These are phyloP conservation scores for Xerus rutilus DNA, from an alignment of 2,797 vertebrate species.

Conservation along the genomic window DNA sequence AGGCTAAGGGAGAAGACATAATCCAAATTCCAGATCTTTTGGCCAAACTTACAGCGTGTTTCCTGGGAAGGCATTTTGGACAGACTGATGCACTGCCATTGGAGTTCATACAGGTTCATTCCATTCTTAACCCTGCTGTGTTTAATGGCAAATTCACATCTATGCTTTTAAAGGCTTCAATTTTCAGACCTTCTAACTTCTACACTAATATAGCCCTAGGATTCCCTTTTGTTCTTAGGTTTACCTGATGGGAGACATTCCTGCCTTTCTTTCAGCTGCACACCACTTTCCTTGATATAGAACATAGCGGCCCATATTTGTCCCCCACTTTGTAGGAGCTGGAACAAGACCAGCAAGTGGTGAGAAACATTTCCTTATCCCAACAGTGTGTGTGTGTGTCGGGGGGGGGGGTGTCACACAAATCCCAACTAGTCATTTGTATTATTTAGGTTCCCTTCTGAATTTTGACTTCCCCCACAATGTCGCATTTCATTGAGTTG, in stretches of 20 bases:
- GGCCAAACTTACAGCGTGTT: neutral
- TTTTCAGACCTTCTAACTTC: neutral
- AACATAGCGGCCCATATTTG: too few relatives aligned
- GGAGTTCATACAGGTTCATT: too few relatives aligned
- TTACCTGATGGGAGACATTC: neutral
- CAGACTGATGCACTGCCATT: neutral
- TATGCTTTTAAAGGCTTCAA: neutral
- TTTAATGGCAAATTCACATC: neutral
- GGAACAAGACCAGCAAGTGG: too few relatives aligned
- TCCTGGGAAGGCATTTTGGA: too few relatives aligned
- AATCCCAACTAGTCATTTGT: neutral
- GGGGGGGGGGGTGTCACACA: too few relatives aligned
- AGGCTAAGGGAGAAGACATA: fast-evolving
- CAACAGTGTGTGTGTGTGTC: neutral
- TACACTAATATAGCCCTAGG: too few relatives aligned
- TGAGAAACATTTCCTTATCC: neutral
- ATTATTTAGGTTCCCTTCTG: neutral
- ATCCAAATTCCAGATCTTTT: neutral
- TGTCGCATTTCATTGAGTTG: neutral
- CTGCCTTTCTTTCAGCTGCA: neutral
- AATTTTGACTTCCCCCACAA: neutral
- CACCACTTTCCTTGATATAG: too few relatives aligned
- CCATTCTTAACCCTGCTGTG: neutral
- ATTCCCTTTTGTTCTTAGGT: neutral
- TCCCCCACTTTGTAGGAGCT: too few relatives aligned